Evolutionary conservation across 2,113 vertebrate species (phyloP), one percentile per base, ranked within the genome.

Genomic region (Coryphaenoides rupestris): DNA sequence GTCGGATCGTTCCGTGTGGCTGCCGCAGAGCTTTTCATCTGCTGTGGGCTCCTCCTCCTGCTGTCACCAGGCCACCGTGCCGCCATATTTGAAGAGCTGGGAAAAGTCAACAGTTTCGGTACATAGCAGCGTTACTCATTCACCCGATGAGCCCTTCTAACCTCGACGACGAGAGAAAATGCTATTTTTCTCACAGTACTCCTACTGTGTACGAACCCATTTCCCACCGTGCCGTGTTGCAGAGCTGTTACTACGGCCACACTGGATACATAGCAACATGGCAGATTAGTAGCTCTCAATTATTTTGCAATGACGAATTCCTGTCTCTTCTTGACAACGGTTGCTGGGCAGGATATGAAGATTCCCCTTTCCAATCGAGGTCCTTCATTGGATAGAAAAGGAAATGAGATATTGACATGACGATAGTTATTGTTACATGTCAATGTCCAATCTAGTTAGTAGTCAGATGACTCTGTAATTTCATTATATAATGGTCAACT

Each of bases 61-160:
- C 14, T 57, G 76, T 65, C 22, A 65, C 79, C 70, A 81, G 80
- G 80, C 84, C 80, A 78, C 56, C 62, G 12, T 53, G 13, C 13
- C 46, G 21, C 61, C 19, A 50, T 80, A 53, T 84, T 80, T 83
- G 73, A 82, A 57, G 68, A 76, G 82, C 84, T 88, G 82, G 87
- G 86, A 86, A 89, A 88, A 86, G 86, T 90, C 85, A 89, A 88
- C 40, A 24, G 16, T 65, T n/a, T 28, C 26, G 3, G 62, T 72
- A 75, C 71, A 23, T 72, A 78, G 66, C 61, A 46, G 50, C 16
- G 28, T 23, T 12, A 21, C 4, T 55, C 59, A 49, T 17, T 19
- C 33, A 46, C 33, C 12, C n/a, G n/a, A n/a, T n/a, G n/a, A n/a
- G 5, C 13, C 19, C 58, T 33, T 60, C 7, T 4, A 40, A 50